These are phyloP conservation scores for Caligus rogercresseyi DNA, from an alignment of 1,140 invertebrate genomes.

Conservation along the genomic window DNA sequence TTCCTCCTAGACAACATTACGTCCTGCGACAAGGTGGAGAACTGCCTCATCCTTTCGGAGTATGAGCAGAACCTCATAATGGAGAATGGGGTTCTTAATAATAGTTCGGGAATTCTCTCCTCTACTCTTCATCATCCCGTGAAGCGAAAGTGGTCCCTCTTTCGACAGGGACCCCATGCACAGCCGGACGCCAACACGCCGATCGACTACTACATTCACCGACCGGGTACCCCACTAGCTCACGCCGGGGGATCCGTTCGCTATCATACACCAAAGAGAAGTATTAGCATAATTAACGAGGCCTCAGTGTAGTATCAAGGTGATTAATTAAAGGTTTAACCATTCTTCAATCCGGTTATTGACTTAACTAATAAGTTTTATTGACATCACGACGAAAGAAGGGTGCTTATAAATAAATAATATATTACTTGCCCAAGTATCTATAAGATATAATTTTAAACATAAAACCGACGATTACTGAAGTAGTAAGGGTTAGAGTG, in stretches of 20 bases:
- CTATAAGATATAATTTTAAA: too few species aligned
- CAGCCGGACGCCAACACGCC: background rate
- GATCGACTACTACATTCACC: background rate
- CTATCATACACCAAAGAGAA: background rate
- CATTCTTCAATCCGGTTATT: background rate
- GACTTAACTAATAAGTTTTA: too few species aligned
- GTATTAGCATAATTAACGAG: background rate
- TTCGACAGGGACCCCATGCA: background rate
- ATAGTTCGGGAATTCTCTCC: background rate
- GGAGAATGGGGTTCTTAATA: conserved; percentile 12
- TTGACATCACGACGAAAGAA: too few species aligned
- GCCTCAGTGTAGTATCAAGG: background rate
- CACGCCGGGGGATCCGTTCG: background rate
- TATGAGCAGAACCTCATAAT: conserved; percentile 61
- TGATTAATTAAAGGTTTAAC: background rate
- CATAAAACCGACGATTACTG: too few species aligned
- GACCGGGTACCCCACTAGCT: background rate
- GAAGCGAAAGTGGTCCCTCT: background rate
- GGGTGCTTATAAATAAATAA: too few species aligned
- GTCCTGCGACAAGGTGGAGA: conserved; percentile 70
- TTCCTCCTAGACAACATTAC: conserved; percentile 50
- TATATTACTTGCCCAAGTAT: too few species aligned
- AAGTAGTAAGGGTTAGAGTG: too few species aligned
- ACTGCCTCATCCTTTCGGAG: conserved; percentile 66
- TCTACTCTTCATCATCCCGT: background rate